Conservation (phyloP, 2,113 vertebrate genomes). For the Baryphthengus martii region DNA sequence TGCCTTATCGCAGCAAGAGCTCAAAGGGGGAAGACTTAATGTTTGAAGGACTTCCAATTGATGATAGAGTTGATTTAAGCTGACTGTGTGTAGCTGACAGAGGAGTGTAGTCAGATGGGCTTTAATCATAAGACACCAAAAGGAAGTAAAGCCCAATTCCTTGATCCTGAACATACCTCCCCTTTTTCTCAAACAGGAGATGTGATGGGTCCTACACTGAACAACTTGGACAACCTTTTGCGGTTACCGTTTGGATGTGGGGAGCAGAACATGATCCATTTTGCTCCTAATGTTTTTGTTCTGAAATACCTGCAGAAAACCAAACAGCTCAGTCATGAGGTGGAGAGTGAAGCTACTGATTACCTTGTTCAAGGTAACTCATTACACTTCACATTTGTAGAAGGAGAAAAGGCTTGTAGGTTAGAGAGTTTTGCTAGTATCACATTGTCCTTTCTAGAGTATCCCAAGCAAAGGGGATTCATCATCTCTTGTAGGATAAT, state of each 20-base stretch:
- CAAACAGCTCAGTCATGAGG: conserved; percentile 83
- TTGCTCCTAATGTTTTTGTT: conserved; percentile 92
- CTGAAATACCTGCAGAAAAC: conserved; percentile 94
- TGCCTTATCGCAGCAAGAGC: neutral
- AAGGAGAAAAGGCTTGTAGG: neutral
- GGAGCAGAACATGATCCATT: conserved; percentile 97
- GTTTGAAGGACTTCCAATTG: neutral
- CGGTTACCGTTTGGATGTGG: conserved; percentile 90
- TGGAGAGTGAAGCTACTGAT: conserved; percentile 87
- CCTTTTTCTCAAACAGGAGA: conserved; percentile 77
- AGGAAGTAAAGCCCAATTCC: neutral
- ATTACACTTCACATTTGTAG: fast-evolving
- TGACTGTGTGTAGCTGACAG: neutral
- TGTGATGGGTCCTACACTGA: conserved; percentile 91
- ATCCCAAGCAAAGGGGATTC: neutral
- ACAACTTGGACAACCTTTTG: conserved; percentile 88
- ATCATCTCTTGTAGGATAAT: neutral
- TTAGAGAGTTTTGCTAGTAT: neutral
- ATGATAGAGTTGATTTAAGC: neutral
- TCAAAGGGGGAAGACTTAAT: neutral
- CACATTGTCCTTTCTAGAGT: neutral
- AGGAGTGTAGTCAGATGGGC: neutral
- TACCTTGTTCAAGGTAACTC: conserved; percentile 83
- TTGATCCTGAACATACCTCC: neutral
- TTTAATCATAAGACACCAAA: neutral